phyloP scores from a whole-genome alignment of 2,888 invertebrate species.

The Rhamnusium bicolor region DNA sequence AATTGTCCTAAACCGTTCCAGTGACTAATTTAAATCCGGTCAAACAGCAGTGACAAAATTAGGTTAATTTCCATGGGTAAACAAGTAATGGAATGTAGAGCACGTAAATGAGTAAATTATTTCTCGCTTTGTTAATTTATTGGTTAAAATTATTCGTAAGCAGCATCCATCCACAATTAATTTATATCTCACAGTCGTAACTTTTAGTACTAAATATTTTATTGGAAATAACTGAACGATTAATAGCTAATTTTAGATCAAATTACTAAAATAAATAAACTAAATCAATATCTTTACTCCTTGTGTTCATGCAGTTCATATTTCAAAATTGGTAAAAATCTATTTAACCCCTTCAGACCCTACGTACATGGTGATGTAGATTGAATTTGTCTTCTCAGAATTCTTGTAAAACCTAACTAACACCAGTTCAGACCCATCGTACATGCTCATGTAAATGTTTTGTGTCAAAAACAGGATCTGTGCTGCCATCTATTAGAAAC shows the following conservation, averaged over 20 bases:
- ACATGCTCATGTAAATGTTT: too few relatives aligned
- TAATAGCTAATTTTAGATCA: too few relatives aligned
- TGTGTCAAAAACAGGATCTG: too few relatives aligned
- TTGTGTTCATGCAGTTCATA: too few relatives aligned
- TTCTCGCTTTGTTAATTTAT: slow-evolving; percentile 15
- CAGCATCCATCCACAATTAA: neutral
- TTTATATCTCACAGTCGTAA: neutral
- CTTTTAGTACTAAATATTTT: neutral
- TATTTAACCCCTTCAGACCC: too few relatives aligned
- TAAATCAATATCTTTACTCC: neutral
- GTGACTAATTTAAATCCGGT: slow-evolving; percentile 6
- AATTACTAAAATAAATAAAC: neutral
- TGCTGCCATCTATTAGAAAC: too few relatives aligned
- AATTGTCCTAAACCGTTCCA: neutral
- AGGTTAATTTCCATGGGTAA: slow-evolving; percentile 12
- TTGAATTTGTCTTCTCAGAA: too few relatives aligned
- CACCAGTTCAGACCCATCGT: too few relatives aligned
- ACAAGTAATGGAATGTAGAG: slow-evolving; percentile 1
- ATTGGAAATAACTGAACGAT: too few relatives aligned
- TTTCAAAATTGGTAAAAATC: too few relatives aligned
- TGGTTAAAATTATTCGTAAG: neutral
- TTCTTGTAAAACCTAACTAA: too few relatives aligned
- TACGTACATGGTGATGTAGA: too few relatives aligned
- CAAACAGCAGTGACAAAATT: slow-evolving; percentile 4
- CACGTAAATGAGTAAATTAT: slow-evolving; percentile 14